Percentiles rank a stretch among this genome's conserved stretches.
phyloP scores from a whole-genome alignment of 2,797 vertebrate genomes.

The Danio jaintianensis region DNA sequence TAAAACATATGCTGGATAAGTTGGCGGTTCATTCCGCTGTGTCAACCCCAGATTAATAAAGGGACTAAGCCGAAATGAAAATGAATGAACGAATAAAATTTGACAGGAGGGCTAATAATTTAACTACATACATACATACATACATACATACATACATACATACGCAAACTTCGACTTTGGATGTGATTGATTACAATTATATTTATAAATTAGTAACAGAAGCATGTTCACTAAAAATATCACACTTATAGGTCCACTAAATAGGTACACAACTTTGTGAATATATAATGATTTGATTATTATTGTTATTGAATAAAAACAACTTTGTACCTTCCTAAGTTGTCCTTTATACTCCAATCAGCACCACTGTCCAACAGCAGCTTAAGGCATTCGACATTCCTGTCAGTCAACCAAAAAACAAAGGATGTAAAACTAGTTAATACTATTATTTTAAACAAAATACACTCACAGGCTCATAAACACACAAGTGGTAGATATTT shows the following conservation, averaged over 20 bases:
- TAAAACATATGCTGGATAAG: too few species aligned
- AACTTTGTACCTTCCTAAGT: slow-evolving; percentile 88
- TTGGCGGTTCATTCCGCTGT: too few species aligned
- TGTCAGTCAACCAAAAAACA: slow-evolving; percentile 60
- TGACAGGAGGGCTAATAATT: too few species aligned
- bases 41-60: too few species aligned
- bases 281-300: background rate
- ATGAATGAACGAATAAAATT: too few species aligned
- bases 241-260: background rate
- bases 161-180: too few species aligned
- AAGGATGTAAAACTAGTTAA: background rate
- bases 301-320: background rate
- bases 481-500: background rate
- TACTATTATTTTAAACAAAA: too few species aligned
- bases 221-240: background rate
- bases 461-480: background rate
- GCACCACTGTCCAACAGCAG: slow-evolving; percentile 96
- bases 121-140: too few species aligned
- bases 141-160: too few species aligned
- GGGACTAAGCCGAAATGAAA: too few species aligned
- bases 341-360: slow-evolving; percentile 93
- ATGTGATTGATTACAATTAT: too few species aligned
- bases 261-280: background rate
- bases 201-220: background rate
- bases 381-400: slow-evolving; percentile 99